Evolutionary conservation across 2,113 vertebrate species (phyloP).

Genomic region (Dromas ardeola): DNA sequence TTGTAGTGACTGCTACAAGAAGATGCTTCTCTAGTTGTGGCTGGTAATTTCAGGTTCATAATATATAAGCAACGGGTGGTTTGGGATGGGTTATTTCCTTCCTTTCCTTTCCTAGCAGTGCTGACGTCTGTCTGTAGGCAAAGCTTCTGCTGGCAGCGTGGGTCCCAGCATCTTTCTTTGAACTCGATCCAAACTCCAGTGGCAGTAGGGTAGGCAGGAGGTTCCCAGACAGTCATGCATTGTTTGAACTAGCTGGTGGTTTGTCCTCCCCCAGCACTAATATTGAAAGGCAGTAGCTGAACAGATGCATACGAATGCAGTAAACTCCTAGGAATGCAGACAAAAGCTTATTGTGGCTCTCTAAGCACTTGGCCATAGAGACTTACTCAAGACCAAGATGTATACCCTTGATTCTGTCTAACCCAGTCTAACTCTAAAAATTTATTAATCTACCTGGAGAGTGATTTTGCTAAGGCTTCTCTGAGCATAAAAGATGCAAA

Average conservation of each 20-base stretch:
- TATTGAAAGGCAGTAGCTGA: conserved; percentile 9
- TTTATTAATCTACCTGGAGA: not conserved
- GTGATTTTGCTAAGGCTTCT: not conserved
- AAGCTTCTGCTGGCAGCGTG: not conserved
- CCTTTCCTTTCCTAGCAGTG: not conserved
- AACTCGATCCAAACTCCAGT: not conserved
- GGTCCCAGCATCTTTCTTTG: not conserved
- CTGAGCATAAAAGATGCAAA: not conserved
- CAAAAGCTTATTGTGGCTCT: not conserved
- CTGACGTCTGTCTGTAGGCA: conserved; percentile 10
- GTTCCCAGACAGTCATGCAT: not conserved
- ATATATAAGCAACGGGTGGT: rapidly evolving
- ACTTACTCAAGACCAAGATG: not conserved
- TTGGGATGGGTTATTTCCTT: not conserved
- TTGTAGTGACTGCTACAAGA: not conserved
- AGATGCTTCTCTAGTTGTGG: not conserved
- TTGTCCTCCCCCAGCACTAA: not conserved
- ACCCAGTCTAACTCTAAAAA: not conserved
- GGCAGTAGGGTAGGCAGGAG: not conserved
- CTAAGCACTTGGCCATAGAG: not conserved
- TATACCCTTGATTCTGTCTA: not conserved
- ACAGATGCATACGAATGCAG: not conserved
- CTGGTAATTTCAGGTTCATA: not conserved
- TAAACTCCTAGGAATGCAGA: conserved; percentile 22
- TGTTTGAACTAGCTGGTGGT: not conserved